Evolutionary conservation across 2,888 invertebrate genomes (phyloP), one percentile per base, ranked within the genome.

Genomic region (Heliothis peltigera): DNA sequence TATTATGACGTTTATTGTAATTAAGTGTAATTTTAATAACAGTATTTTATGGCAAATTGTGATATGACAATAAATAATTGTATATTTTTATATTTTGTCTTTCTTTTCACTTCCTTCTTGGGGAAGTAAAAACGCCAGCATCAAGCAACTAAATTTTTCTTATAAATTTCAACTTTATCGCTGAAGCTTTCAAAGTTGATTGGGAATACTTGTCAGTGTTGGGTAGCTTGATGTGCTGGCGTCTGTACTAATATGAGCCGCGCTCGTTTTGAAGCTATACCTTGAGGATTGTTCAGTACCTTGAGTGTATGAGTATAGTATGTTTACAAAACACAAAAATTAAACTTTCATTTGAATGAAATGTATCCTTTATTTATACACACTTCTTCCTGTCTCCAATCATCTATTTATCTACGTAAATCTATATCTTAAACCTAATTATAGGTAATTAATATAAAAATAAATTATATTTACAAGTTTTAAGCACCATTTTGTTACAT

Each of bases 41-140:
- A 77, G 75, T 78, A 83, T 80, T 80, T 65, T 72, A 59, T 77
- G 67, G 42, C 59, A 39, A 83, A 76, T 73, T 82, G 82, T 82
- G 82, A 83, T 82, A 82, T 76, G 73, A 74, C 64, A 80, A 82
- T 83, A 83, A 77, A 83, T 77, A 53, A 75, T 73, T 53, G 56
- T 70, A 56, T 83, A 77, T 83, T 80, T 75, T 80, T 60, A 32
- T 12, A 8, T 53, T 19, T 28, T 17, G 5, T 63, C 3, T 75
- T 55, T 66, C n/a, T 59, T 67, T 49, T 19, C 0, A 2, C 17
- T 0, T 4, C 19, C 8, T 7, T 17, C 10, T 15, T 15, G 2
- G 5, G 15, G 4, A n/a, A 7, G n/a, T n/a, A n/a, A n/a, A n/a
- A n/a, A n/a, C n/a, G n/a, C n/a, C n/a, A n/a, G n/a, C n/a, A n/a